Evolutionary conservation across 2,113 vertebrate species (phyloP), one percentile per base, ranked within the genome.

Genomic region (Apaloderma vittatum): DNA sequence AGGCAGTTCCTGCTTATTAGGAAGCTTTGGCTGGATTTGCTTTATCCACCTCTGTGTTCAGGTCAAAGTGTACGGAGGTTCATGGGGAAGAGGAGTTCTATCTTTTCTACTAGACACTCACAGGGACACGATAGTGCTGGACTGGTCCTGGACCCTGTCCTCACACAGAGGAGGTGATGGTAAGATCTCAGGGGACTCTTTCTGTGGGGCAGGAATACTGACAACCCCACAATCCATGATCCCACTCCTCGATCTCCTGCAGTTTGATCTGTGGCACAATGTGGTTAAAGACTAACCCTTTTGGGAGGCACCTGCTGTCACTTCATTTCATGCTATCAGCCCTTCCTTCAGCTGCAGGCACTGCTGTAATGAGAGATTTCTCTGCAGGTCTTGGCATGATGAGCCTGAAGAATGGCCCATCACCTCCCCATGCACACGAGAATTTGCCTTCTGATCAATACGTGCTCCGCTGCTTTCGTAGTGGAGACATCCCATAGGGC

Each of bases 311-410:
- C 10, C 59, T 65, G 55, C 66, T 61, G 32, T 54, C 59, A 13
- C 37, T 74, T 70, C 0, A 0, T 63, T 63, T 48, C 61, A 26
- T 5, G 4, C 61, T 54, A 26, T 24, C 4, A 12, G 14, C 58
- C 43, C 62, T 72, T 68, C 32, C 65, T 36, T 18, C 37, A 59
- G n/a, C 20, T 2, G 0, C 36, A 48, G 72, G 36, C 27, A 40
- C 18, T 72, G 80, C 52, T 86, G 71, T 21, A 48, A 62, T 0
- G 0, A 52, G 34, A 29, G 22, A 36, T 23, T 82, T 40, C 84
- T 32, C 71, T 61, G 51, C 71, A 74, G 70, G 32, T n/a, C 54
- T 46, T 87, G 70, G 82, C 0, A 2, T 12, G 40, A 9, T 0
- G 29, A 48, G 63, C 4, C 34, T 59, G 82, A 4, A 67, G 68